Conservation (phyloP, 2,113 vertebrate species). For the Leucopsar rothschildi region DNA sequence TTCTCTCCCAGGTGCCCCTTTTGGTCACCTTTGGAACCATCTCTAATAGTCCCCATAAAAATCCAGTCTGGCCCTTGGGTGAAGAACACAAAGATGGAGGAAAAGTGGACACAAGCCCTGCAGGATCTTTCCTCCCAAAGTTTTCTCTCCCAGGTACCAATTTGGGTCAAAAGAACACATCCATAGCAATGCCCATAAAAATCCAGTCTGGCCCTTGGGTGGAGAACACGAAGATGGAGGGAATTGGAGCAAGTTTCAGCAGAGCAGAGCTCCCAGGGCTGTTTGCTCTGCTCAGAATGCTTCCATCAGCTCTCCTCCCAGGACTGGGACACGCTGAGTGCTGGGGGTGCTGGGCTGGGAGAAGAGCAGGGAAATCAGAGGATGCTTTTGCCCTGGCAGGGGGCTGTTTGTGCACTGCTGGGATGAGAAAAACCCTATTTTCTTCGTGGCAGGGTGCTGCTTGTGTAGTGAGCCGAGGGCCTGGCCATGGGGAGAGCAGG, state of each 20-base stretch:
- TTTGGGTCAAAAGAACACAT: not conserved
- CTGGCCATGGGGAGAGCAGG: not conserved
- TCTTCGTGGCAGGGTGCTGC: conserved; percentile 32
- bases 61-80: too few relatives aligned
- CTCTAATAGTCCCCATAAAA: too few relatives aligned
- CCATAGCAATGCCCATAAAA: fast-evolving
- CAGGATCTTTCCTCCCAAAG: not conserved
- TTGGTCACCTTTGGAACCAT: too few relatives aligned
- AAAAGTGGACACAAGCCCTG: not conserved
- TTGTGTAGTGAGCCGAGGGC: not conserved
- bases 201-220: not conserved
- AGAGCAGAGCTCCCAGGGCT: not conserved
- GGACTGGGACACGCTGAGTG: not conserved
- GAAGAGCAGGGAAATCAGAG: not conserved
- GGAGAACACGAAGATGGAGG: not conserved
- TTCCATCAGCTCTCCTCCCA: not conserved
- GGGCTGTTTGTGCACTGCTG: conserved; percentile 2
- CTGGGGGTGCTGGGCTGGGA: not conserved
- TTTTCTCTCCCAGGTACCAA: not conserved
- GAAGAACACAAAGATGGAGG: too few relatives aligned
- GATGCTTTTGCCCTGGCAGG: not conserved
- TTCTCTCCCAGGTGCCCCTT: too few relatives aligned
- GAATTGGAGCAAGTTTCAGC: fast-evolving
- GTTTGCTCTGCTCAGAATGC: not conserved
- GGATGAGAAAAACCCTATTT: conserved; percentile 4